Evolutionary conservation across 2,888 invertebrate species (phyloP).

Genomic region (Serrognathus titanus): DNA sequence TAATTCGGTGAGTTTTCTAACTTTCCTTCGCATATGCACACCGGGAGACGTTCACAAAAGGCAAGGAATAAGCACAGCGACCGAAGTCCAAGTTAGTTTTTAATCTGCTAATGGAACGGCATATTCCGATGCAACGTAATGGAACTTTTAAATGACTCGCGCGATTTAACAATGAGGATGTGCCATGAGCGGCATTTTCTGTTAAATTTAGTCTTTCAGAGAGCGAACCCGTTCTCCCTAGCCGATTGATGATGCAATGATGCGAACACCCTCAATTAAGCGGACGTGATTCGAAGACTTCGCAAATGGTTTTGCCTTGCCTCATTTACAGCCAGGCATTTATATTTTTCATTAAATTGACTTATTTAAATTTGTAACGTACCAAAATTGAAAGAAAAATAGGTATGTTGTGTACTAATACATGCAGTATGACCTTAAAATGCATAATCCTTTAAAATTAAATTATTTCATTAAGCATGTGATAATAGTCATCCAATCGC

Average conservation of each 20-base stretch:
- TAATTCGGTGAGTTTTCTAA: neutral
- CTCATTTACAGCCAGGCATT: too few relatives aligned
- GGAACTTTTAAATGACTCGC: constrained; percentile 19
- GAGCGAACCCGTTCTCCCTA: neutral
- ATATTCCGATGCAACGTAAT: constrained; percentile 22
- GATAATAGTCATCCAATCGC: too few relatives aligned
- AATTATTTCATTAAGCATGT: too few relatives aligned
- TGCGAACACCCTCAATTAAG: neutral
- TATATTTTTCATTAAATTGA: too few relatives aligned
- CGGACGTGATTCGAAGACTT: neutral
- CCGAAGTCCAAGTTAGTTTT: constrained; percentile 13
- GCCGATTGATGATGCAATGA: neutral
- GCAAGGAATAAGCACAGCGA: too few relatives aligned
- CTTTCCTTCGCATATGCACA: too few relatives aligned
- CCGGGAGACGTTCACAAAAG: too few relatives aligned
- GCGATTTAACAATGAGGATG: constrained; percentile 2
- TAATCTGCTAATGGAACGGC: constrained; percentile 20
- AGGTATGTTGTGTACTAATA: too few relatives aligned
- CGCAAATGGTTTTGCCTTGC: neutral
- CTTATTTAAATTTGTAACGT: too few relatives aligned
- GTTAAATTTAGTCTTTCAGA: neutral
- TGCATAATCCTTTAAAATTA: too few relatives aligned
- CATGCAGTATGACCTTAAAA: too few relatives aligned
- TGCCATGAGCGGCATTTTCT: neutral
- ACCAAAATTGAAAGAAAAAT: too few relatives aligned